These are phyloP conservation scores for Odontamblyopus lacepedii DNA, from an alignment of 2,797 vertebrate genomes.

Conservation along the genomic window DNA sequence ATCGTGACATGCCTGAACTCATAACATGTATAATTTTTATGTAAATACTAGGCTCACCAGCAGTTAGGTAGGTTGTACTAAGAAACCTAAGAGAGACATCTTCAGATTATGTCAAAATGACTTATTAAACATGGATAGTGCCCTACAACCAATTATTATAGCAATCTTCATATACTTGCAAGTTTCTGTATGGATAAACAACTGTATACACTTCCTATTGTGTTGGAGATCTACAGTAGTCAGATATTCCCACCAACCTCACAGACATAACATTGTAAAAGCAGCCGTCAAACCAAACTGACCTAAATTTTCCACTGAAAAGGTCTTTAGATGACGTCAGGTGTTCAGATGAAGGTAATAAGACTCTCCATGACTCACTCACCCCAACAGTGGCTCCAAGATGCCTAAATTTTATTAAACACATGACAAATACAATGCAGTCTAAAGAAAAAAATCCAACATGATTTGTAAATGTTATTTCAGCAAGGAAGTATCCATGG, in stretches of 20 bases:
- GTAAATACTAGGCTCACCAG: too few species aligned
- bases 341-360: slow-evolving; percentile 63
- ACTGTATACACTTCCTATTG: background rate
- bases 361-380: slow-evolving; percentile 61
- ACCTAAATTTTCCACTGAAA: slow-evolving; percentile 53
- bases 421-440: slow-evolving; percentile 9
- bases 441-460: background rate
- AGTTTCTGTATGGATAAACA: background rate
- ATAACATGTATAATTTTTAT: too few species aligned
- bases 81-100: too few species aligned
- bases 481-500: background rate
- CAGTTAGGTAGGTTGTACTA: too few species aligned
- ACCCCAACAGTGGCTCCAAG: slow-evolving; percentile 51
- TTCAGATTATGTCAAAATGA: background rate
- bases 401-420: slow-evolving; percentile 38
- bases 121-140: background rate
- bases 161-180: background rate
- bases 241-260: slow-evolving; percentile 9
- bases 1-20: too few species aligned
- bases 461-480: slow-evolving; percentile 15
- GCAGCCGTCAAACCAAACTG: slow-evolving; percentile 39
- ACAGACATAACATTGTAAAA: slow-evolving; percentile 21
- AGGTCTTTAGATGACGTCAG: slow-evolving; percentile 46
- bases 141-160: background rate
- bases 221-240: background rate